Percentiles rank a stretch among this genome's conserved stretches.
Conservation (phyloP, 2,888 invertebrate genomes). For the Dexiosoma caninum region DNA sequence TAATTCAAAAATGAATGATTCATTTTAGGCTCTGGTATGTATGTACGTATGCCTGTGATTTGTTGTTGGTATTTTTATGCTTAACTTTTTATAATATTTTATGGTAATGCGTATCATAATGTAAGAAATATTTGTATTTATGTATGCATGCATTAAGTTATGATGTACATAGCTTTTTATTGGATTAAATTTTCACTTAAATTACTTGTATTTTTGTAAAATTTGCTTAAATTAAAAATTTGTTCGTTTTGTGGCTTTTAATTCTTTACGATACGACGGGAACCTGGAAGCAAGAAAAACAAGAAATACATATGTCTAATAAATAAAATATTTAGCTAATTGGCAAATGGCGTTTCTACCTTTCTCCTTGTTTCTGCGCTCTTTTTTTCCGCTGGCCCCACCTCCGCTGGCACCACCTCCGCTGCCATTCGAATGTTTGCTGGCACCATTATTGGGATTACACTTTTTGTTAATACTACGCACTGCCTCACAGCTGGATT, state of each 20-base stretch:
- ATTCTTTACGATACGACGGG: conserved; percentile 49
- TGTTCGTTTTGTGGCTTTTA: conserved; percentile 12
- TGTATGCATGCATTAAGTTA: background rate
- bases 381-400: conserved; percentile 79
- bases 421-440: conserved; percentile 86
- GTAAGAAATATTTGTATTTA: background rate
- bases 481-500: conserved; percentile 83
- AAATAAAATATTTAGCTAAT: conserved; percentile 38
- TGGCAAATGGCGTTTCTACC: conserved; percentile 67
- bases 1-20: too few species aligned
- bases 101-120: background rate
- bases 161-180: background rate
- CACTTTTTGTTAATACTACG: conserved; percentile 90
- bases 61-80: background rate
- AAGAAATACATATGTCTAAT: background rate
- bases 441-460: conserved; percentile 81
- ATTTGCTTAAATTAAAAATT: conserved; percentile 18
- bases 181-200: conserved; percentile 20
- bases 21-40: too few species aligned
- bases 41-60: background rate
- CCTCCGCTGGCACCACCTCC: conserved; percentile 89
- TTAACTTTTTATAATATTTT: background rate
- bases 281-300: conserved; percentile 36
- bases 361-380: conserved; percentile 78
- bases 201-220: conserved; percentile 35